Conservation (phyloP, 2,113 vertebrate species). For the Zingel zingel region DNA sequence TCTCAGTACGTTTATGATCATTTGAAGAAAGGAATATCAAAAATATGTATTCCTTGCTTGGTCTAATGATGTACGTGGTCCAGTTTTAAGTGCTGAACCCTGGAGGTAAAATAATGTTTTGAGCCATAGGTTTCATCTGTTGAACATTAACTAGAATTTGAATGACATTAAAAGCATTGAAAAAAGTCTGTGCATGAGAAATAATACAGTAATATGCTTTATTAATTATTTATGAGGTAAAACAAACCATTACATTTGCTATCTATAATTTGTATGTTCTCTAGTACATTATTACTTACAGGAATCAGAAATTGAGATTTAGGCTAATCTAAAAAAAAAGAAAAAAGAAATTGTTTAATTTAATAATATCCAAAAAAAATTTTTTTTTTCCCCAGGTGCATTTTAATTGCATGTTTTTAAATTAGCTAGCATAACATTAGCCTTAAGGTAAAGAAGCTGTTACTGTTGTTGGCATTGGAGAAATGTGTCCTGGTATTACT, state of each 20-base stretch:
- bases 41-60: background rate
- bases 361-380: background rate
- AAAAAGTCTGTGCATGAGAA: background rate
- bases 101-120: background rate
- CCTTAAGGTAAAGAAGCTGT: slow-evolving; percentile 19
- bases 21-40: background rate
- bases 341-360: background rate
- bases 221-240: background rate
- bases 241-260: background rate
- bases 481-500: background rate
- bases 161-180: background rate
- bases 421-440: background rate
- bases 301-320: background rate
- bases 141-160: background rate
- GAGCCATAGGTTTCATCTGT: background rate
- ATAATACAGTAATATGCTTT: background rate
- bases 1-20: background rate
- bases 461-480: background rate
- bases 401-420: slow-evolving; percentile 5
- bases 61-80: background rate
- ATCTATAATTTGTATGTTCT: background rate
- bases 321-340: background rate
- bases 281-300: background rate
- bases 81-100: background rate
- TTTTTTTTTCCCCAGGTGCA: background rate